A percentile compares a stretch with the other conserved stretches of the same genome.
Conservation (phyloP, 2,888 invertebrate species). For the Euproctis similis region DNA sequence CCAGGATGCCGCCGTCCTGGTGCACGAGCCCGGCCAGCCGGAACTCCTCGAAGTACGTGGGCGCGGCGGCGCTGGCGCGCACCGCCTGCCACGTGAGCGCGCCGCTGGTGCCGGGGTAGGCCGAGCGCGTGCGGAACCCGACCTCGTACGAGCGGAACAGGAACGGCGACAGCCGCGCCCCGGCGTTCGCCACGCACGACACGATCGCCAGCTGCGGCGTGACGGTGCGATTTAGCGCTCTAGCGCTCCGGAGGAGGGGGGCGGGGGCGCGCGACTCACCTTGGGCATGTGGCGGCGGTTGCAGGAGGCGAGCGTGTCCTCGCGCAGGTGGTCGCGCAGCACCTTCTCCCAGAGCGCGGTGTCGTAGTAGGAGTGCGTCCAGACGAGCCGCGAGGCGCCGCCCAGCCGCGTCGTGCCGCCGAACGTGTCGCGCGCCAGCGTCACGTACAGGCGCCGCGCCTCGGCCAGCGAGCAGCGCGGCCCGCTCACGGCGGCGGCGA, state of each 20-base stretch:
- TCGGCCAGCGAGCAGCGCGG: slow-evolving; percentile 54
- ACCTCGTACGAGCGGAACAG: slow-evolving; percentile 91
- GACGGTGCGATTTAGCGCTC: no score
- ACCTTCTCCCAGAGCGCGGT: slow-evolving; percentile 88
- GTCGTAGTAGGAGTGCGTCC: slow-evolving; percentile 92
- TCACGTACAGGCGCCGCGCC: slow-evolving; percentile 56
- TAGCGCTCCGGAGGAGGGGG: neutral
- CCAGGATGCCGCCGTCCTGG: slow-evolving; percentile 89
- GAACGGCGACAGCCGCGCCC: slow-evolving; percentile 82
- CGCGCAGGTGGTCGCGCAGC: slow-evolving; percentile 79
- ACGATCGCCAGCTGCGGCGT: slow-evolving; percentile 86
- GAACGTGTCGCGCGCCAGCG: slow-evolving; percentile 63
- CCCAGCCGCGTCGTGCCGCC: slow-evolving; percentile 60
- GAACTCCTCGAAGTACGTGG: slow-evolving; percentile 92
- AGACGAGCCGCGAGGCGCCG: slow-evolving; percentile 84
- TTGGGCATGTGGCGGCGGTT: slow-evolving; percentile 51
- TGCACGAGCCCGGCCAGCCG: slow-evolving; percentile 80
- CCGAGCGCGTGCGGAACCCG: slow-evolving; percentile 80
- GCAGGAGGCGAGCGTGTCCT: slow-evolving; percentile 76
- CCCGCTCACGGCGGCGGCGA: slow-evolving; percentile 82
- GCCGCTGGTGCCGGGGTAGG: slow-evolving; percentile 82
- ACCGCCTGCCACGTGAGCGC: slow-evolving; percentile 88
- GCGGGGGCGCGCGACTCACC: no score
- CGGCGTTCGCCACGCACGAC: slow-evolving; percentile 84
- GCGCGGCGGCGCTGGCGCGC: slow-evolving; percentile 92